A percentile compares a stretch with the other conserved stretches of the same genome.
Conservation (phyloP, 1,140 invertebrate species). For the Tetranychus urticae region DNA sequence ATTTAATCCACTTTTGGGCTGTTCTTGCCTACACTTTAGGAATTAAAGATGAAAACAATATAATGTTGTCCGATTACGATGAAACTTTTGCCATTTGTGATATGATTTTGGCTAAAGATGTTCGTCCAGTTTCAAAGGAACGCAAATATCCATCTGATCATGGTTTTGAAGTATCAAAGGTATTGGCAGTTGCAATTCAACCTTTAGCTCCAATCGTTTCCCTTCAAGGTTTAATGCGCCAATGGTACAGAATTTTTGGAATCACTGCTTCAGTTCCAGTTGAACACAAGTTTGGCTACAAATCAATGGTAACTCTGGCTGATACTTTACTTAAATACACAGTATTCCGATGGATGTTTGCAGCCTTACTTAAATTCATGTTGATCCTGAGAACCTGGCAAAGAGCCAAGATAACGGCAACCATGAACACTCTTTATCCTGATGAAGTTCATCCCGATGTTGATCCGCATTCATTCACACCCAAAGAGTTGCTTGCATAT, state of each 20-base stretch:
- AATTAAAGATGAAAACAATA: constrained; percentile 44
- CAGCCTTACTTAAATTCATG: too few species aligned
- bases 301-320: too few species aligned
- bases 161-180: not conserved
- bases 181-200: not conserved
- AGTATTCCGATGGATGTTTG: too few species aligned
- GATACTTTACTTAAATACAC: too few species aligned
- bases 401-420: too few species aligned
- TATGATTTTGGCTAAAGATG: constrained; percentile 1
- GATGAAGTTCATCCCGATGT: too few species aligned
- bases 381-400: too few species aligned
- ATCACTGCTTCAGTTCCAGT: too few species aligned
- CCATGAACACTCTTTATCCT: too few species aligned
- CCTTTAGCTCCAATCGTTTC: not conserved
- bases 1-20: constrained; percentile 55
- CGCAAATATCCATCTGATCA: not conserved
- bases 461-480: too few species aligned
- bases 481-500: too few species aligned
- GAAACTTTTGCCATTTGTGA: constrained; percentile 16
- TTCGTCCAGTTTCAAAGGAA: not conserved
- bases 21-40: constrained; percentile 54
- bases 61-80: constrained; percentile 25
- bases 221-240: not conserved
- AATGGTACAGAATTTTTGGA: not conserved
- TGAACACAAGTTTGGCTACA: too few species aligned